Percentiles rank a stretch among this genome's conserved stretches.
Conservation (phyloP, 2,797 vertebrate species). For the Pangasius mekongensis region DNA sequence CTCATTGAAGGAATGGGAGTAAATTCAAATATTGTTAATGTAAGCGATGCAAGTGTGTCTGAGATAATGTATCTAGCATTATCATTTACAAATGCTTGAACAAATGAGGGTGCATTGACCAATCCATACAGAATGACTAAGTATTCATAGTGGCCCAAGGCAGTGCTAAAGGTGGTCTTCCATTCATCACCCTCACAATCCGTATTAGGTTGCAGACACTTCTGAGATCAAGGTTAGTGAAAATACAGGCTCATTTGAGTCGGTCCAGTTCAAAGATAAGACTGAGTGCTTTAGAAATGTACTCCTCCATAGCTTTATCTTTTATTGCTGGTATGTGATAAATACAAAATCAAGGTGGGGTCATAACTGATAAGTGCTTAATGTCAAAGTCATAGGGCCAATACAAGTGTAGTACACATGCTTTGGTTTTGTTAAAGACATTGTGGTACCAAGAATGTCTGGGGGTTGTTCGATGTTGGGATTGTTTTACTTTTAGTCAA, state of each 20-base stretch:
- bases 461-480: neutral
- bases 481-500: neutral
- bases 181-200: neutral
- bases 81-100: neutral
- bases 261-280: neutral
- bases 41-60: too few relatives aligned
- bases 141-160: neutral
- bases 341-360: neutral
- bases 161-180: neutral
- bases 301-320: too few relatives aligned
- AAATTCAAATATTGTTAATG: too few relatives aligned
- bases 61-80: too few relatives aligned
- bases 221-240: neutral
- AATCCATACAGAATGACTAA: too few relatives aligned
- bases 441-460: neutral
- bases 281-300: neutral
- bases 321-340: too few relatives aligned
- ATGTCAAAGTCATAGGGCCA: neutral
- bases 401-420: neutral
- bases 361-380: neutral
- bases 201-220: neutral
- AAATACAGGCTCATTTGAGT: neutral
- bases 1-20: too few relatives aligned
- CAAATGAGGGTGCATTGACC: too few relatives aligned
- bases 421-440: neutral